Evolutionary conservation across 2,888 invertebrate genomes (phyloP), one percentile per base, ranked within the genome.

Genomic region (Apodemia duryi): DNA sequence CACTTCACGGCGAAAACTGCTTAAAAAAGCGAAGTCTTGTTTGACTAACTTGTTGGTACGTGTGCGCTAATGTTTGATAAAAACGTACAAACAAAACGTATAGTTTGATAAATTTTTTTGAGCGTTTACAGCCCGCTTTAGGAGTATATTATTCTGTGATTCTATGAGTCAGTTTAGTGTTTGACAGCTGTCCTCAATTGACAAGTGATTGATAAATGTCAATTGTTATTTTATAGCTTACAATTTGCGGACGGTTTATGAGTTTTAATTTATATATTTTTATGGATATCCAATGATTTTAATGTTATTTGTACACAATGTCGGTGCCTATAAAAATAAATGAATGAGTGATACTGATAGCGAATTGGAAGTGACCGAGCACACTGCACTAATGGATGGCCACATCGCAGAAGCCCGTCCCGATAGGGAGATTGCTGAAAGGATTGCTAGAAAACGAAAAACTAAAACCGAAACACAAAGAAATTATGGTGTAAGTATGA

Each of bases 361-460:
- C 76, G 94, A 94, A 77, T 92, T 88, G 83, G 94, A 94, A 77
- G 74, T 69, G 69, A 94, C 94, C 82, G 96, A 97, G 93, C 94
- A 93, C 76, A 96, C 96, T 78, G 95, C 95, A 87, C 94, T 96
- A 83, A 97, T 97, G 96, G 96, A 96, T 93, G 96, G 95, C 80
- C 96, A 96, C 93, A 95, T 95, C 81, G 94, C 94, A 67, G 94
- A 95, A 82, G 93, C 93, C 73, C 92, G 93, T 72, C 88, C 92
- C 66, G 93, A 93, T 73, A 91, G 93, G 83, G 93, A 93, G 76
- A 84, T 88, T 70, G 88, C 86, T 68, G 92, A 92, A 70, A 91
- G 93, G 66, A 88, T 84, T 72, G 88, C 92, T 46, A 92, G 94
- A 71, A 94, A 94, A 80, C 83, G 93, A 67, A 93, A 93, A 72